phyloP scores from a whole-genome alignment of 2,888 invertebrate genomes.

The Anthoptus insignis region DNA sequence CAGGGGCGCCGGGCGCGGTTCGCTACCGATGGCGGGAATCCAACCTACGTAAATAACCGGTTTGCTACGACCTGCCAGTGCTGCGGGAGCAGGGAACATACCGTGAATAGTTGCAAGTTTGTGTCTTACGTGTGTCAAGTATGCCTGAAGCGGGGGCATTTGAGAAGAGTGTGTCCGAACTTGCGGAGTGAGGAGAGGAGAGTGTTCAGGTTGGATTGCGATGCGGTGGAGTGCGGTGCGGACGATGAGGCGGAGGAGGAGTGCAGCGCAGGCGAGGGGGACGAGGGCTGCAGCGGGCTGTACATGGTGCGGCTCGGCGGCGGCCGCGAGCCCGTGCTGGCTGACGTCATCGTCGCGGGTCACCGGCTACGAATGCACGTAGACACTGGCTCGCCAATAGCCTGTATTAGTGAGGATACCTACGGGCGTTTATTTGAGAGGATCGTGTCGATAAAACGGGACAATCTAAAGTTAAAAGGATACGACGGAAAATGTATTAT shows the following conservation, averaged over 20 bases:
- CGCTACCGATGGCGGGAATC: neutral
- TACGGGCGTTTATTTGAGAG: neutral
- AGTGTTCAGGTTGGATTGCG: neutral
- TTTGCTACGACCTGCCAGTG: neutral
- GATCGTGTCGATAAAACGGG: neutral
- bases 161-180: neutral
- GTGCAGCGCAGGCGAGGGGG: neutral
- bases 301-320: neutral
- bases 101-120: neutral
- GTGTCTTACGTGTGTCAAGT: neutral
- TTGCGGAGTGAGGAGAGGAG: neutral
- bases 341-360: neutral
- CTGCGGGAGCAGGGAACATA: neutral
- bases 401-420: constrained; percentile 7
- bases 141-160: constrained; percentile 1
- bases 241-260: neutral
- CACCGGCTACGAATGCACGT: constrained; percentile 2
- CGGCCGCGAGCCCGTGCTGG: neutral
- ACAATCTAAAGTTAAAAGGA: constrained; percentile 4
- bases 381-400: neutral
- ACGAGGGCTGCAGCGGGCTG: constrained; percentile 1
- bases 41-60: neutral
- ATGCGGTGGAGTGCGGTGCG: neutral
- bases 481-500: neutral
- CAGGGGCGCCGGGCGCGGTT: neutral